These are phyloP conservation scores for Lasioglossum villosulum DNA, from an alignment of 2,888 invertebrate genomes.

Conservation along the genomic window DNA sequence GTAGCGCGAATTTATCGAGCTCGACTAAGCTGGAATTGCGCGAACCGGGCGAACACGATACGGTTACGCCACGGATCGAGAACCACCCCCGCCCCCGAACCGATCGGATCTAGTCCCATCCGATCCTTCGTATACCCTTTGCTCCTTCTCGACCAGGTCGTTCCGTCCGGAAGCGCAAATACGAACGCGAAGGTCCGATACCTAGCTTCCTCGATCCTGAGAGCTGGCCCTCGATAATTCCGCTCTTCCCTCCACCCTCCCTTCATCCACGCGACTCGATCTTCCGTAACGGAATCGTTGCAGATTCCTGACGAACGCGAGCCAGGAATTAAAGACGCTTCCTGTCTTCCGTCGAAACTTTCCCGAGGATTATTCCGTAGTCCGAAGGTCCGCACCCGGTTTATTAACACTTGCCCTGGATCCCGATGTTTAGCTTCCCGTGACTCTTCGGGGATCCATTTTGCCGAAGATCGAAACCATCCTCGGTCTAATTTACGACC, in stretches of 20 bases:
- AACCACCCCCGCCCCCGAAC: background rate
- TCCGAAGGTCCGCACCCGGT: background rate
- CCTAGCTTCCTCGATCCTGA: background rate
- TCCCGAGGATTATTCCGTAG: conserved; percentile 4
- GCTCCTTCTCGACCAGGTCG: conserved; percentile 16
- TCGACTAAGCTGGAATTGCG: conserved; percentile 49
- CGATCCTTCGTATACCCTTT: background rate
- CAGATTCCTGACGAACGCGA: background rate
- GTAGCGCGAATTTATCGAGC: conserved; percentile 56
- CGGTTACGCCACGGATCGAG: conserved; percentile 25
- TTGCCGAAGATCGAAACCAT: background rate
- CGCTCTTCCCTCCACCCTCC: background rate
- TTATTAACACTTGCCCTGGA: background rate
- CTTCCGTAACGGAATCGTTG: conserved; percentile 8
- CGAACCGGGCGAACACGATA: conserved; percentile 38
- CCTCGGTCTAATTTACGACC: background rate
- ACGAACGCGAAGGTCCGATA: conserved; percentile 13
- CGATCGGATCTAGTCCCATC: background rate
- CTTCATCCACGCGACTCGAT: background rate
- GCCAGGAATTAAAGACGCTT: background rate
- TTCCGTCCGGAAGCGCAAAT: conserved; percentile 26
- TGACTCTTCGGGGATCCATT: background rate
- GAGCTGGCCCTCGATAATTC: background rate
- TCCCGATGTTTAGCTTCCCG: background rate
- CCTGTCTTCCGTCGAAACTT: conserved; percentile 7